Evolutionary conservation across 2,113 vertebrate genomes (phyloP).

Genomic region (Oncorhynchus masou): DNA sequence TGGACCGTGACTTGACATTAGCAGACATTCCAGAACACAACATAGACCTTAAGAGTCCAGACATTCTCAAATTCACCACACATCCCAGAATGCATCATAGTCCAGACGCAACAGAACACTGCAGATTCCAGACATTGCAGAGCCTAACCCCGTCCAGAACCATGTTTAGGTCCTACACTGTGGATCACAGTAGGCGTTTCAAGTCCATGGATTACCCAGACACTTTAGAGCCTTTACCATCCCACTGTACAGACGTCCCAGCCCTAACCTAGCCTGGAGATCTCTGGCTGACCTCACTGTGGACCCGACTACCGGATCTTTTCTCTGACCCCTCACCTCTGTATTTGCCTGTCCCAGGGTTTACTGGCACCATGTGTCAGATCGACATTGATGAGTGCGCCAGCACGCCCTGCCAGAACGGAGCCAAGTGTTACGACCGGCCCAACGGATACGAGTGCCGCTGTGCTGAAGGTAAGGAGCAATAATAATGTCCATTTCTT

Average conservation of each 20-base stretch:
- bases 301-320: conserved; percentile 58
- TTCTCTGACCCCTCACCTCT: conserved; percentile 71
- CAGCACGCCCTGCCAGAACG: conserved; percentile 92
- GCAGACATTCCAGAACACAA: conserved; percentile 7
- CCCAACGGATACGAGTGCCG: conserved; percentile 91
- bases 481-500: neutral
- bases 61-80: conserved; percentile 9
- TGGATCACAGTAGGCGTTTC: neutral
- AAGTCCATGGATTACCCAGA: conserved; percentile 51
- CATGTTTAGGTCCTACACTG: neutral
- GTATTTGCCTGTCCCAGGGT: conserved; percentile 80
- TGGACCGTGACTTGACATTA: neutral
- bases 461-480: conserved; percentile 87
- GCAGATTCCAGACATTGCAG: conserved; percentile 9
- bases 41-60: neutral
- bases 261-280: conserved; percentile 43
- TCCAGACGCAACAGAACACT: conserved; percentile 1
- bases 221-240: conserved; percentile 20
- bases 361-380: conserved; percentile 89
- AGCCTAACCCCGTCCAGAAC: neutral
- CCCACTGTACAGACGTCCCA: conserved; percentile 49
- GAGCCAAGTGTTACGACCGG: conserved; percentile 90
- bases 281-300: conserved; percentile 57
- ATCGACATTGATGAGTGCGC: conserved; percentile 92
- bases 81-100: neutral